Conservation (phyloP, 2,888 invertebrate genomes). For the Ischnus inquisitorius region DNA sequence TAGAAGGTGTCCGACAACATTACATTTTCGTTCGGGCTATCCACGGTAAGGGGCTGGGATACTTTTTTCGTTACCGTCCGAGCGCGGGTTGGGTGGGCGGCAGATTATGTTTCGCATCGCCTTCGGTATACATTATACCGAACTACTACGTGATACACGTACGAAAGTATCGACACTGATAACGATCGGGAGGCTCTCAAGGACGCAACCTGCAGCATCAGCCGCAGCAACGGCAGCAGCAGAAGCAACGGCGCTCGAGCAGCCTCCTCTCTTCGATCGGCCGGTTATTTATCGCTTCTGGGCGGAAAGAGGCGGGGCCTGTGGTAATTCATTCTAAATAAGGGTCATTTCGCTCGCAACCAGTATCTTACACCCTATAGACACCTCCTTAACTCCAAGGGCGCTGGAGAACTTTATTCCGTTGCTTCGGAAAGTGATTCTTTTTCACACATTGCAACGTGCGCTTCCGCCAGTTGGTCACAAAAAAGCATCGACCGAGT, state of each 20-base stretch:
- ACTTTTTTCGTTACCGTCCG: no score
- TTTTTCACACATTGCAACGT: background rate
- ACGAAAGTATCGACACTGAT: constrained; percentile 48
- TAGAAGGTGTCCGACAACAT: no score
- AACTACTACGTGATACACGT: constrained; percentile 45
- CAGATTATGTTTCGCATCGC: constrained; percentile 49
- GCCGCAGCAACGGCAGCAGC: constrained; percentile 2
- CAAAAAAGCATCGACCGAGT: no score
- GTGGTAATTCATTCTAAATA: constrained; percentile 17
- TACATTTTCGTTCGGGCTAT: no score
- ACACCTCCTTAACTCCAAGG: background rate
- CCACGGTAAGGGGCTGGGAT: no score
- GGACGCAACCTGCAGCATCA: constrained; percentile 44
- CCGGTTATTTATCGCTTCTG: constrained; percentile 51
- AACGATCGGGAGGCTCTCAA: constrained; percentile 55
- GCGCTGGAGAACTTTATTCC: background rate
- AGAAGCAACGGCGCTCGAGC: background rate
- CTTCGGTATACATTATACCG: constrained; percentile 41
- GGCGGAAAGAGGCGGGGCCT: constrained; percentile 15
- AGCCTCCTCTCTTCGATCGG: constrained; percentile 38
- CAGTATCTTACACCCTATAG: background rate
- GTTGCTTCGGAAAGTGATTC: background rate
- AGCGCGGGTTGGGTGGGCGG: no score
- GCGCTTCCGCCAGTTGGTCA: background rate
- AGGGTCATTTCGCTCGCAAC: constrained; percentile 16